These are phyloP conservation scores for Diorhabda sublineata DNA, from an alignment of 1,140 invertebrate genomes.

Conservation along the genomic window DNA sequence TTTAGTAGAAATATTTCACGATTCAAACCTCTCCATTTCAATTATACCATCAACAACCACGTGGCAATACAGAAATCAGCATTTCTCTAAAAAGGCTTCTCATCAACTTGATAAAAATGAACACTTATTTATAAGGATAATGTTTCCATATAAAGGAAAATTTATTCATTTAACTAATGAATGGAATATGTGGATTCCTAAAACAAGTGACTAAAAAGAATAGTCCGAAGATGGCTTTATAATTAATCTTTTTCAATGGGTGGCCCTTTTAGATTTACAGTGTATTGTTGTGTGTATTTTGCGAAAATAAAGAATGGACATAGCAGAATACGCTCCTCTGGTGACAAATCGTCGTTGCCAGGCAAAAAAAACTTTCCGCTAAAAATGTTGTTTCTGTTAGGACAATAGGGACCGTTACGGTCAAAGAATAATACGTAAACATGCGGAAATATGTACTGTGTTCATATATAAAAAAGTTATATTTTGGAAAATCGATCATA, in stretches of 20 bases:
- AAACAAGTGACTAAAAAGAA: background rate
- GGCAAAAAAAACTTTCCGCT: slow-evolving; percentile 2
- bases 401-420: background rate
- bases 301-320: background rate
- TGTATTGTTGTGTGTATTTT: slow-evolving; percentile 3
- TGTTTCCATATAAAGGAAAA: background rate
- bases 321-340: slow-evolving; percentile 1
- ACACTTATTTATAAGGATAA: too few species aligned
- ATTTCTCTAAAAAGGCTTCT: too few species aligned
- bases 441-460: too few species aligned
- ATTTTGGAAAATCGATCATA: too few species aligned
- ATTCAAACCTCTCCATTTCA: too few species aligned
- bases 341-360: background rate
- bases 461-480: too few species aligned
- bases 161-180: background rate
- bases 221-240: background rate
- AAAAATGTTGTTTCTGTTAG: background rate
- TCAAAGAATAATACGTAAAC: background rate
- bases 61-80: too few species aligned
- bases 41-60: too few species aligned
- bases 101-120: too few species aligned
- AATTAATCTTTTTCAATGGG: slow-evolving; percentile 2
- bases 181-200: background rate
- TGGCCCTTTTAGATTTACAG: background rate
- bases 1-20: too few species aligned